A percentile compares a stretch with the other conserved stretches of the same genome.
These are phyloP conservation scores for Hirudo medicinalis DNA, from an alignment of 1,140 invertebrate species.

Conservation along the genomic window DNA sequence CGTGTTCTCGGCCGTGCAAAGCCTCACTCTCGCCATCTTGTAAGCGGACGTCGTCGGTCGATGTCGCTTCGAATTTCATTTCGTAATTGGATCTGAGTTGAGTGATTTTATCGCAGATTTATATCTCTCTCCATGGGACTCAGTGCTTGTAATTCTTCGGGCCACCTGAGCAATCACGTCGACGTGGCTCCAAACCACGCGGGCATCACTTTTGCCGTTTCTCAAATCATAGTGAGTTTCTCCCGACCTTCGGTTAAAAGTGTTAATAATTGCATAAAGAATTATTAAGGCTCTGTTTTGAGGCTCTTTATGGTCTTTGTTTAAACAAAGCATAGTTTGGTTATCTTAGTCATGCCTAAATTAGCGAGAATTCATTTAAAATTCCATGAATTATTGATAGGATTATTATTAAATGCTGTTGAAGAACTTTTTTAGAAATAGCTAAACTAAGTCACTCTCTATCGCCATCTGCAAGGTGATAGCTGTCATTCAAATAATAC, in stretches of 20 bases:
- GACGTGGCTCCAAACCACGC: conserved; percentile 67
- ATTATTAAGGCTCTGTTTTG: no score
- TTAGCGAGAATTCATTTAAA: background rate
- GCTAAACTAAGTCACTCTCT: no score
- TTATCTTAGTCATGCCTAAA: background rate
- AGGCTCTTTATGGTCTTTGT: no score
- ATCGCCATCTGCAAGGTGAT: no score
- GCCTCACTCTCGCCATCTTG: conserved; percentile 56
- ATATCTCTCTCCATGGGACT: conserved; percentile 64
- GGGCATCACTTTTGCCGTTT: conserved; percentile 64
- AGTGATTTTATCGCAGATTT: conserved; percentile 44
- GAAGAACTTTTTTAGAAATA: no score
- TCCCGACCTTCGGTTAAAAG: background rate
- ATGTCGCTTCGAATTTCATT: no score
- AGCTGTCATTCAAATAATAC: no score
- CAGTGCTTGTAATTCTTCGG: conserved; percentile 63
- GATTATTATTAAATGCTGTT: no score
- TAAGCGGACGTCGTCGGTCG: conserved; percentile 36
- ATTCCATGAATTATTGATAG: no score
- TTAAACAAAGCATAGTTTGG: no score
- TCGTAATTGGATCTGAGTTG: background rate
- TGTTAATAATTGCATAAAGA: no score
- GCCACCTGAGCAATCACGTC: conserved; percentile 65
- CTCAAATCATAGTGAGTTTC: conserved; percentile 56
- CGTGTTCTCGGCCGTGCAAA: conserved; percentile 59